Conservation (phyloP, 2,888 invertebrate genomes). For the Dendrolimus pini region DNA sequence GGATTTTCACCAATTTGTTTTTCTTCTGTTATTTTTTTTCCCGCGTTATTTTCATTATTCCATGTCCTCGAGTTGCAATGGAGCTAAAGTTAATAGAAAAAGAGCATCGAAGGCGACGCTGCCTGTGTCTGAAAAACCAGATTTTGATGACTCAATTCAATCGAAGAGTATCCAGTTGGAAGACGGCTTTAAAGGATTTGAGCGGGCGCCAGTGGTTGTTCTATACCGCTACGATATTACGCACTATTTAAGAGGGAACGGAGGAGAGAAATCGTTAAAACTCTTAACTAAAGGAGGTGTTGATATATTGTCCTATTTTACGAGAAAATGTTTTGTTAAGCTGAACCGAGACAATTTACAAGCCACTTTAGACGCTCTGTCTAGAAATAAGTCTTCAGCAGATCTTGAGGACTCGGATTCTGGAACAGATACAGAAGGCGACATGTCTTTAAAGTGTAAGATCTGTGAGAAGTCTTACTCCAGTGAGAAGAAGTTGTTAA, state of each 20-base stretch:
- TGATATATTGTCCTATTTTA: not conserved
- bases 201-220: constrained; percentile 35
- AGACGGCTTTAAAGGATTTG: constrained; percentile 38
- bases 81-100: constrained; percentile 20
- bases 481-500: constrained; percentile 41
- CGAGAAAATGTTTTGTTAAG: constrained; percentile 31
- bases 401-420: constrained; percentile 19
- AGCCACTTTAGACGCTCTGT: constrained; percentile 22
- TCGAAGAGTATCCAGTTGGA: constrained; percentile 27
- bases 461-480: constrained; percentile 52
- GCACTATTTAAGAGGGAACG: constrained; percentile 25
- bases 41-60: constrained; percentile 20
- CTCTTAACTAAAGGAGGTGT: no score
- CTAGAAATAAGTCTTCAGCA: not conserved
- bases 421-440: constrained; percentile 10
- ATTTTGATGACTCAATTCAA: constrained; percentile 10
- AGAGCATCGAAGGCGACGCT: constrained; percentile 9
- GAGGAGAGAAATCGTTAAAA: not conserved
- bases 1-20: constrained; percentile 29
- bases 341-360: constrained; percentile 36
- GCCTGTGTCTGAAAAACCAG: constrained; percentile 14
- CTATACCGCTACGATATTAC: constrained; percentile 41
- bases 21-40: constrained; percentile 40
- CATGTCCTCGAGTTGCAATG: constrained; percentile 43
- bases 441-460: constrained; percentile 41